Evolutionary conservation across 37 sponge, comb jelly and placozoan genomes (phyloP).

Genomic region (Beroe ovata): DNA sequence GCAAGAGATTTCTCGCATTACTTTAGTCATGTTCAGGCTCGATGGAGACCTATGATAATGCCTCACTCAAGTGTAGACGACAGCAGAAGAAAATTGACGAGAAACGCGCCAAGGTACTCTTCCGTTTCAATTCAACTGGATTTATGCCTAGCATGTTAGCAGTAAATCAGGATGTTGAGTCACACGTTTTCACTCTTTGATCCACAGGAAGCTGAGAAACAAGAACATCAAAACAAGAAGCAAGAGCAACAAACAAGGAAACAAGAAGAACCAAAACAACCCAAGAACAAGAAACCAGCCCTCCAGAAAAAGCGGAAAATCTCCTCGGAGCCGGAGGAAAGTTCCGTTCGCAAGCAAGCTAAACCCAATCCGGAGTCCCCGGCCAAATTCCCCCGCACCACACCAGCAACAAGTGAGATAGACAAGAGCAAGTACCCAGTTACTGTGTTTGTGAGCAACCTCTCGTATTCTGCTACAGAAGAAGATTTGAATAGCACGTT

Average conservation of each 20-base stretch:
- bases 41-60: slow-evolving; percentile 10
- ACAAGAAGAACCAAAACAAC: background rate
- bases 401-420: background rate
- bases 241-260: background rate
- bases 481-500: slow-evolving; percentile 48
- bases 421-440: slow-evolving; percentile 42
- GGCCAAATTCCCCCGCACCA: slow-evolving; percentile 1
- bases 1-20: no score
- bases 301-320: slow-evolving; percentile 29
- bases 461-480: slow-evolving; percentile 48
- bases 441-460: slow-evolving; percentile 46
- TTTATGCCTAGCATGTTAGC: no score
- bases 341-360: background rate
- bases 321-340: background rate
- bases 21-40: slow-evolving; percentile 8
- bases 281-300: background rate
- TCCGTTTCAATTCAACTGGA: no score
- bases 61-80: slow-evolving; percentile 27
- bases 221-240: slow-evolving; percentile 3
- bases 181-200: no score
- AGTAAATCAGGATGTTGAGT: no score
- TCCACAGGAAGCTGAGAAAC: slow-evolving; percentile 32
- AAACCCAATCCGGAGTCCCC: slow-evolving; percentile 19
- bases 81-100: slow-evolving; percentile 56
- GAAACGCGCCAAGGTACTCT: slow-evolving; percentile 33